Base-by-base conservation (phyloP, 2,797 vertebrate genomes). In the Stomatorhinus walkeri region DNA sequence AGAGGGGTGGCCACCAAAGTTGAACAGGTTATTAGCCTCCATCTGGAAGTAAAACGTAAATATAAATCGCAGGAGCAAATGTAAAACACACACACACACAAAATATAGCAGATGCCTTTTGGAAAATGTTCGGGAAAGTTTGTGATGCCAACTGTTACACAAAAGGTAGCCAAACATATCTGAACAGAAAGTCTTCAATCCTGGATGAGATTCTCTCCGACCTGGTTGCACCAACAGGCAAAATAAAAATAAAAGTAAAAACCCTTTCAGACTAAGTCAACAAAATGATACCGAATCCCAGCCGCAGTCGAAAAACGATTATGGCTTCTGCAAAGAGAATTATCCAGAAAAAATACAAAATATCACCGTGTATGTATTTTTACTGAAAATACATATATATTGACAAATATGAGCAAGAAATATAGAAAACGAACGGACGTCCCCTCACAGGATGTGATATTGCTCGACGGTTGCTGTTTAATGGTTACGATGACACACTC, bases 11-110 rank as follows among this genome's bases (percentile, higher is more conserved):
- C 96, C 96, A 94, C 96, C 95, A 94, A 97, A 98, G 94, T 96
- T 97, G 94, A 98, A 97, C 96, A 96, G 97, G 95, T 97, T 97
- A 95, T 98, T 98, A 91, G 98, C 96, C 94, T 99, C 98, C 98
- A 99, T 99, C 98, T 99, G 94, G 84, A 91, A 10, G 46, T 46
- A 22, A 51, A 43, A 28, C 79, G 48, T 28, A 90, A 91, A 91
- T 94, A 92, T 92, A 91, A 91, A 90, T 22, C 89, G 92, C 91
- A 92, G 94, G 94, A 92, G 91, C 92, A 91, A 90, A 91, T 6
- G 19, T 32, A 91, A 91, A 43, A 90, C 92, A 92, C 92, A 90
- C 19, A 14, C 7, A 88, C 88, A 88, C 61, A 89, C 64, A 88
- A 91, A 49, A 92, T 93, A 91, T 91, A 92, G 91, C 92, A 90